phyloP scores from a whole-genome alignment of 2,888 invertebrate genomes.

The Chaetogeoica ovagalla region DNA sequence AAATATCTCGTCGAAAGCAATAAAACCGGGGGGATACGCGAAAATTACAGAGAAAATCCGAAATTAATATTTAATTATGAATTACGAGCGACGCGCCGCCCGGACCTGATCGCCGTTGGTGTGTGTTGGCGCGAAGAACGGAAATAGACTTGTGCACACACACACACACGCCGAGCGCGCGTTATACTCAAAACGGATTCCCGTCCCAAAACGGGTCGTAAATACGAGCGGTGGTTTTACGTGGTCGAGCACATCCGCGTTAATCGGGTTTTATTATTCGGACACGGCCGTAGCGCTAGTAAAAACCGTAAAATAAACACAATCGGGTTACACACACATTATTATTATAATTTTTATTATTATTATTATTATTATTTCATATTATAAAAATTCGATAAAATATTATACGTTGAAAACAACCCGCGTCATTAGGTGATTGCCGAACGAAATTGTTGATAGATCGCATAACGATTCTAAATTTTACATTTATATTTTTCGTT shows the following conservation, averaged over 20 bases:
- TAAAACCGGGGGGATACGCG: conserved; percentile 3
- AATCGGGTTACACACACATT: not conserved
- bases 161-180: conserved; percentile 4
- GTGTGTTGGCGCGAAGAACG: not conserved
- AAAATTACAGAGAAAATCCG: conserved; percentile 15
- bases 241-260: conserved; percentile 13
- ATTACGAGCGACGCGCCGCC: conserved; percentile 43
- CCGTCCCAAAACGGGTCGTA: conserved; percentile 35
- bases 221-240: conserved; percentile 41
- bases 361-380: no score
- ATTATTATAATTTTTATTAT: no score
- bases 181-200: conserved; percentile 37
- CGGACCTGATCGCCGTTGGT: not conserved
- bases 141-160: conserved; percentile 9
- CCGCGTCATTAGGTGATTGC: no score
- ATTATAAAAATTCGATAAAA: no score
- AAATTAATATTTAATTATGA: conserved; percentile 51
- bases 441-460: no score
- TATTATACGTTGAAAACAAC: no score
- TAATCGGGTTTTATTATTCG: conserved; percentile 33
- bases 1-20: conserved; percentile 10
- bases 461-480: no score
- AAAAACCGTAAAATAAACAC: conserved; percentile 19
- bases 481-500: no score
- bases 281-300: not conserved